A percentile compares a stretch with the other conserved stretches of the same genome.
Conservation (phyloP, 2,888 invertebrate species). For the Mesodorylaimus sp. region DNA sequence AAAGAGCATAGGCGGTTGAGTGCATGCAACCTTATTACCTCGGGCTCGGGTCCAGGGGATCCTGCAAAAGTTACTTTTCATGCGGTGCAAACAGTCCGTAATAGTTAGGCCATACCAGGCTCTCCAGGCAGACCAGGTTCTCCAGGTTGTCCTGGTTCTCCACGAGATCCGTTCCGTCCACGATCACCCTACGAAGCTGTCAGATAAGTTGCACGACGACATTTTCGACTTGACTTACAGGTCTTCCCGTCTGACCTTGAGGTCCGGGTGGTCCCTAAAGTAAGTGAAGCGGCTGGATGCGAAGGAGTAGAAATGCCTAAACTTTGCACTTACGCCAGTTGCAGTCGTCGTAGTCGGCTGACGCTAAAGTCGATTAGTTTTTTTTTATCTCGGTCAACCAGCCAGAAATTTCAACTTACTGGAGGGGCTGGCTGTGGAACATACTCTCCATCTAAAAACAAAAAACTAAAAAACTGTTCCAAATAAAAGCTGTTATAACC, state of each 20-base stretch:
- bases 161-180: not conserved
- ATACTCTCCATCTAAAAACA: too few species aligned
- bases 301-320: too few species aligned
- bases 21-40: constrained; percentile 1
- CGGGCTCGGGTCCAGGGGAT: not conserved
- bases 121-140: not conserved
- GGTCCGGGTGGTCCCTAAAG: not conserved
- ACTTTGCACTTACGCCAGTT: too few species aligned
- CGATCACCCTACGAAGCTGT: not conserved
- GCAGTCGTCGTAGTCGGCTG: too few species aligned
- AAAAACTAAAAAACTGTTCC: too few species aligned
- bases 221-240: not conserved
- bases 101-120: not conserved
- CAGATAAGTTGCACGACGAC: not conserved
- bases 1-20: not conserved
- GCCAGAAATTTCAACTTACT: too few species aligned
- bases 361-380: too few species aligned
- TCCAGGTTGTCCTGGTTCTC: not conserved
- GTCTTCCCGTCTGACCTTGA: not conserved
- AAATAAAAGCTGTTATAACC: too few species aligned
- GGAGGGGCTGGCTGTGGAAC: too few species aligned
- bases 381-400: too few species aligned
- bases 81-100: not conserved
- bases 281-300: too few species aligned
- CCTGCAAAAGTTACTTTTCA: not conserved